Evolutionary conservation across 2,113 vertebrate species (phyloP).

Genomic region (Lutjanus erythropterus): DNA sequence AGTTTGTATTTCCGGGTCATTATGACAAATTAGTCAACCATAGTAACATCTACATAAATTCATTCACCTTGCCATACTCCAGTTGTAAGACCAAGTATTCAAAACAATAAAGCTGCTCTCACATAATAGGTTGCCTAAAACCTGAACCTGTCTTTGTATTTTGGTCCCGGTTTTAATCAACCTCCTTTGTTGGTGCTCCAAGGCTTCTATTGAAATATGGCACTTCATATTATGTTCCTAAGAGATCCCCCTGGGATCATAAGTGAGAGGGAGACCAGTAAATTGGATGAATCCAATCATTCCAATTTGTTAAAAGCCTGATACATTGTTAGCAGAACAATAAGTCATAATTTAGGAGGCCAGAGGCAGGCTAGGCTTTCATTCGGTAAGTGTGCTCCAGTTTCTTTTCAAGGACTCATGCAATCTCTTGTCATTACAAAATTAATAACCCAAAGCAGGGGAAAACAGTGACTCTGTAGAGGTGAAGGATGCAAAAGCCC

Average conservation of each 20-base stretch:
- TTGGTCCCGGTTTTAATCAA: constrained; percentile 76
- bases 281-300: constrained; percentile 77
- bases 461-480: constrained; percentile 39
- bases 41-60: constrained; percentile 33
- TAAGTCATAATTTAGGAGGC: constrained; percentile 75
- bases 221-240: constrained; percentile 68
- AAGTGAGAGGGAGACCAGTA: constrained; percentile 62
- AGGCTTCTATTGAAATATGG: constrained; percentile 73
- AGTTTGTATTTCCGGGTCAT: constrained; percentile 21
- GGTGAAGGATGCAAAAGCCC: constrained; percentile 50
- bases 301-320: constrained; percentile 77
- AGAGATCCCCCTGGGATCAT: constrained; percentile 65
- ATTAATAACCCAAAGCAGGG: constrained; percentile 70
- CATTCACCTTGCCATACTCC: constrained; percentile 31
- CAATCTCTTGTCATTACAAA: constrained; percentile 74
- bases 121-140: constrained; percentile 48
- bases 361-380: constrained; percentile 52
- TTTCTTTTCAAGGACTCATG: constrained; percentile 74
- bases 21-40: constrained; percentile 19
- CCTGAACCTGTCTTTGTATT: constrained; percentile 51
- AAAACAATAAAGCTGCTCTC: constrained; percentile 61
- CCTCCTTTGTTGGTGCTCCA: constrained; percentile 63
- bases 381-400: constrained; percentile 66
- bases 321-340: constrained; percentile 79
- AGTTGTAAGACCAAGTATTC: constrained; percentile 38